Evolutionary conservation across 2,797 vertebrate species (phyloP).

Genomic region (Hemibagrus guttatus): DNA sequence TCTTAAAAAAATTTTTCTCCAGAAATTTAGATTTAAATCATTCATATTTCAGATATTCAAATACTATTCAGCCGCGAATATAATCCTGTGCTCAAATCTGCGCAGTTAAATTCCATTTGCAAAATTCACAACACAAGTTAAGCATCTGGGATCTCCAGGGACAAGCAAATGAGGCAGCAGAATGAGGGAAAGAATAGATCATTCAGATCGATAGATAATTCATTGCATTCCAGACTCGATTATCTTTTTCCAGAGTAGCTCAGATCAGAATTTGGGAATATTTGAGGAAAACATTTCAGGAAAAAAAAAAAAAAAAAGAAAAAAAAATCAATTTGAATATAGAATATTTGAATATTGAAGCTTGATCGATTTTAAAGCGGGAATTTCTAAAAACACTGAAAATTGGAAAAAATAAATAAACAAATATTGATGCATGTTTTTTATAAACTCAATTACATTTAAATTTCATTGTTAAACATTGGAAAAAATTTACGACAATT

Average conservation of each 20-base stretch:
- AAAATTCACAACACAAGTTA: background rate
- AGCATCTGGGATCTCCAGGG: background rate
- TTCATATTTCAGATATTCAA: background rate
- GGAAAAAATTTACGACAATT: too few species aligned
- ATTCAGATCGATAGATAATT: background rate
- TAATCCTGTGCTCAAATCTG: background rate
- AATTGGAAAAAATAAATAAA: too few species aligned
- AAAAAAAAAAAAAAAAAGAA: background rate
- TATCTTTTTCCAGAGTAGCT: background rate
- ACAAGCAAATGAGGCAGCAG: background rate
- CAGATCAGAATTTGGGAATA: background rate
- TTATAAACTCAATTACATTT: background rate
- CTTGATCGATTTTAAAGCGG: background rate
- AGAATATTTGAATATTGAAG: background rate
- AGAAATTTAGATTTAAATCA: background rate
- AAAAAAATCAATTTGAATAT: background rate
- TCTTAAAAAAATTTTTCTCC: too few species aligned
- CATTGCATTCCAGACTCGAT: background rate
- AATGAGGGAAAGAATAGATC: background rate
- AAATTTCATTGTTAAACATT: background rate
- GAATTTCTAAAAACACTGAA: background rate
- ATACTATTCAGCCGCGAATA: background rate
- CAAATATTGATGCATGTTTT: background rate
- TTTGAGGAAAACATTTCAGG: background rate
- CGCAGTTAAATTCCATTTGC: background rate